Conservation (phyloP, 2,888 invertebrate species). For the Drosophila multiciliata region DNA sequence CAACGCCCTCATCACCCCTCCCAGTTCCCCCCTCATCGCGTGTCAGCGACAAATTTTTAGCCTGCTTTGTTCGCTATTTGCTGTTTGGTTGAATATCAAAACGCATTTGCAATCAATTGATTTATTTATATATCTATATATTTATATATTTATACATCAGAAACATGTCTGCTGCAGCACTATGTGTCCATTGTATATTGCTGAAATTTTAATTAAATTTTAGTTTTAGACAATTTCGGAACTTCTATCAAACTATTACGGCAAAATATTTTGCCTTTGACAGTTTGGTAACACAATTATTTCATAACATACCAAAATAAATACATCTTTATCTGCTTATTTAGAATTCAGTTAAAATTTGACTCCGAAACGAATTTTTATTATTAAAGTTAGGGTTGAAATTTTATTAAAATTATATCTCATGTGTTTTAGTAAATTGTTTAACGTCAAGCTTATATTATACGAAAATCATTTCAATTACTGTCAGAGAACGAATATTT, state of each 20-base stretch:
- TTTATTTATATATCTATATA: constrained; percentile 44
- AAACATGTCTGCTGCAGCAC: constrained; percentile 18
- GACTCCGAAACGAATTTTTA: background rate
- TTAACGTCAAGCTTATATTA: background rate
- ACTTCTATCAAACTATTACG: constrained; percentile 6
- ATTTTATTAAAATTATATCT: background rate
- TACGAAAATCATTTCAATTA: background rate
- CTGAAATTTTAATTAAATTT: constrained; percentile 26
- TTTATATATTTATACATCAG: constrained; percentile 15
- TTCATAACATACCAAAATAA: background rate
- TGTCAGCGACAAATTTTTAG: constrained; percentile 46
- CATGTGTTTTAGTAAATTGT: background rate
- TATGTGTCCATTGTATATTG: constrained; percentile 2
- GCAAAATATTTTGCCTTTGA: constrained; percentile 11
- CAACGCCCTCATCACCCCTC: background rate
- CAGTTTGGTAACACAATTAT: constrained; percentile 9
- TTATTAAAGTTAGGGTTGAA: background rate
- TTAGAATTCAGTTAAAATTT: background rate
- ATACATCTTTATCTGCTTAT: background rate
- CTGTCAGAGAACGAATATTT: background rate
- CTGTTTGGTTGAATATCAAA: constrained; percentile 63
- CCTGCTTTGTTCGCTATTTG: constrained; percentile 25
- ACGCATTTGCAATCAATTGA: constrained; percentile 78
- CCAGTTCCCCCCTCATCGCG: constrained; percentile 45
- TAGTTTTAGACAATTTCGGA: background rate